phyloP scores from a whole-genome alignment of 1,140 invertebrate genomes.

The Rhopalosiphum maidis region DNA sequence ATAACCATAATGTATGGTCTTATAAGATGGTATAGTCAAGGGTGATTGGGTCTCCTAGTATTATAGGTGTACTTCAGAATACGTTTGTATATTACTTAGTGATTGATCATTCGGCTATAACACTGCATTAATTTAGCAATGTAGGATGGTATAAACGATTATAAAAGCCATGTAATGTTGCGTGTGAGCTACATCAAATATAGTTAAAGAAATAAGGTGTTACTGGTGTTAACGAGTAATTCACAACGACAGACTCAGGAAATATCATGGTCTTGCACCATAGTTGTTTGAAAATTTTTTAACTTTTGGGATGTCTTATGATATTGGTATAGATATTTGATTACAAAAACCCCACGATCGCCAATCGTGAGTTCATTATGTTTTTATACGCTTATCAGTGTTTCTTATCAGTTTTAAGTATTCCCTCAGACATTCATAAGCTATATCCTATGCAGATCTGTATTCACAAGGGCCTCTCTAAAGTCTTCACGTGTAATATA shows the following conservation, averaged over 20 bases:
- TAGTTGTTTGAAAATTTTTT: not conserved
- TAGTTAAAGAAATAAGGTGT: not conserved
- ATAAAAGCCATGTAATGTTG: too few species aligned
- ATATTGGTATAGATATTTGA: too few species aligned
- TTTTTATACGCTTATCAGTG: not conserved
- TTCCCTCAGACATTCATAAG: not conserved
- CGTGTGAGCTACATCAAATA: too few species aligned
- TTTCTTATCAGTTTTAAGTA: not conserved
- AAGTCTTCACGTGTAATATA: not conserved
- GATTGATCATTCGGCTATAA: not conserved
- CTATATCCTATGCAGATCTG: not conserved
- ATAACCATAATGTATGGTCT: not conserved
- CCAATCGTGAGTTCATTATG: not conserved
- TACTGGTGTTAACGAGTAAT: not conserved
- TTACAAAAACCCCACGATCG: not conserved
- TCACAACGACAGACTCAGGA: not conserved
- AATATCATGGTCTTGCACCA: not conserved
- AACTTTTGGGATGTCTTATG: not conserved
- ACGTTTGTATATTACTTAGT: not conserved
- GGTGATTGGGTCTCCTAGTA: too few species aligned
- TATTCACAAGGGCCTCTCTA: not conserved
- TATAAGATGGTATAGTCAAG: too few species aligned
- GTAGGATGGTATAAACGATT: too few species aligned
- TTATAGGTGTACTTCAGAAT: not conserved
- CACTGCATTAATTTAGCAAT: not conserved